Evolutionary conservation across 2,888 invertebrate species (phyloP).

Genomic region (Megaustenia siamemsis): DNA sequence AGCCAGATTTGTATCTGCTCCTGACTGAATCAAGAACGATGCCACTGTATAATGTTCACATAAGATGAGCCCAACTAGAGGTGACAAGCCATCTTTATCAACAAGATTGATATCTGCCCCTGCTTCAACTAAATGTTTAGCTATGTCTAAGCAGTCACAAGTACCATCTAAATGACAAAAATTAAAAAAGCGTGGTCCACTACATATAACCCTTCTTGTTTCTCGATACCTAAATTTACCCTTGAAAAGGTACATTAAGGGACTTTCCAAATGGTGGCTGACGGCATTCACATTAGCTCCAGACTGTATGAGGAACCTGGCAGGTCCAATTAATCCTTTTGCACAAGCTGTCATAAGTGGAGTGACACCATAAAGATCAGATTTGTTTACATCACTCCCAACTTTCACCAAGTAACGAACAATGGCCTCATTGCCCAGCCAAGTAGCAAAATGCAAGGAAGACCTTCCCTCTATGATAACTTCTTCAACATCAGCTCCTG

Average conservation of each 20-base stretch:
- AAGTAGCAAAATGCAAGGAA: slow-evolving; percentile 17
- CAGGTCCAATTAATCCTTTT: background rate
- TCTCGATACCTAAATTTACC: background rate
- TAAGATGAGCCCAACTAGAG: background rate
- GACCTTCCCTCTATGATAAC: background rate
- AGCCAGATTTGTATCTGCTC: background rate
- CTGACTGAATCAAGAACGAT: background rate
- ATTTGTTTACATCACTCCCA: background rate
- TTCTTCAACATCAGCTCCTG: background rate
- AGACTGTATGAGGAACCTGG: background rate
- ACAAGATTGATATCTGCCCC: slow-evolving; percentile 7
- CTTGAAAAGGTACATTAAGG: slow-evolving; percentile 1
- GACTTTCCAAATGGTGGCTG: background rate
- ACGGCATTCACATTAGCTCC: slow-evolving; percentile 15
- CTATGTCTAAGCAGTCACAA: slow-evolving; percentile 10
- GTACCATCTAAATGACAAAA: background rate
- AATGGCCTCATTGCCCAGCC: background rate
- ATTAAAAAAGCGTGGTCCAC: background rate
- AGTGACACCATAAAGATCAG: background rate
- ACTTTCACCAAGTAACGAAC: background rate
- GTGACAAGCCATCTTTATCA: background rate
- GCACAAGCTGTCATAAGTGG: slow-evolving; percentile 16
- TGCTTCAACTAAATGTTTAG: slow-evolving; percentile 14
- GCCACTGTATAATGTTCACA: background rate
- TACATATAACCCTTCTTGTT: background rate